phyloP scores from a whole-genome alignment of 1,140 invertebrate species.

The Drosophila tsacasi region DNA sequence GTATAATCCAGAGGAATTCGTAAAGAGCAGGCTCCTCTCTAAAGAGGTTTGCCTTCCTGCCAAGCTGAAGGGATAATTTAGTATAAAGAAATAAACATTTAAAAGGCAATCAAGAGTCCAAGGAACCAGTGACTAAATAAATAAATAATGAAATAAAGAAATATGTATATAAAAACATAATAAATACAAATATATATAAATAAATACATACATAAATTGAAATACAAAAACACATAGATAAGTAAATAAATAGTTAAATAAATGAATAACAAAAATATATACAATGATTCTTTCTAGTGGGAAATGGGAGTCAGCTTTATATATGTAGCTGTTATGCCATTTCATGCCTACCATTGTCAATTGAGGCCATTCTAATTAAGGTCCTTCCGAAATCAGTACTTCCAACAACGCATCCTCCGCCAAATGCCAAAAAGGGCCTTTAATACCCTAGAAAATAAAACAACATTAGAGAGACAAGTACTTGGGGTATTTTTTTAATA shows the following conservation, averaged over 20 bases:
- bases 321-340: too few relatives aligned
- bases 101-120: fast-evolving
- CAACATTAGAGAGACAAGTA: background rate
- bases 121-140: background rate
- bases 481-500: too few relatives aligned
- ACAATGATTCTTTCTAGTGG: background rate
- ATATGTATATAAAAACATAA: background rate
- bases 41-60: background rate
- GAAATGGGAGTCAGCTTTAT: background rate
- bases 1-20: background rate
- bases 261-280: too few relatives aligned
- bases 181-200: too few relatives aligned
- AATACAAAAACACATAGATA: too few relatives aligned
- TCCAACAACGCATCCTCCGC: background rate
- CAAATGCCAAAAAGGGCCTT: background rate
- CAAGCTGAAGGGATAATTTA: background rate
- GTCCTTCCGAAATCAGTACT: background rate
- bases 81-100: background rate
- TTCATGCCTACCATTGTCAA: background rate
- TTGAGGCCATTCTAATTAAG: slow-evolving; percentile 2
- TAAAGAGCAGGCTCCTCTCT: background rate
- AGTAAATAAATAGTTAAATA: too few relatives aligned
- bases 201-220: too few relatives aligned
- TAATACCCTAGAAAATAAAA: background rate
- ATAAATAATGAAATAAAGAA: background rate